Evolutionary conservation across 2,888 invertebrate genomes (phyloP).

Genomic region (Eueremaeus valkanovi): DNA sequence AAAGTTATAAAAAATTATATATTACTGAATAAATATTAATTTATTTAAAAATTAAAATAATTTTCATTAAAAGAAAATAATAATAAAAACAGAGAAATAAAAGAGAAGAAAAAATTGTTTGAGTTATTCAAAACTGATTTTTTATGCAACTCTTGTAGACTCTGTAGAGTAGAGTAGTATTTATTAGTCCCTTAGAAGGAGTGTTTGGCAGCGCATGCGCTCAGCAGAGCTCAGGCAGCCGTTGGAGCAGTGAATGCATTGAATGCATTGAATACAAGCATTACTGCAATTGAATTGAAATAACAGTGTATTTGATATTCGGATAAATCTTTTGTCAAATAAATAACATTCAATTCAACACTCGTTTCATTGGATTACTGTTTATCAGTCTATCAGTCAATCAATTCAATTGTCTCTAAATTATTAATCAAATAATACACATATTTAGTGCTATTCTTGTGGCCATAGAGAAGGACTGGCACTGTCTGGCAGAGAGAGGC

Average conservation of each 20-base stretch:
- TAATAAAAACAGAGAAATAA: too few species aligned
- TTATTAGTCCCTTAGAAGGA: background rate
- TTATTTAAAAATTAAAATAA: too few species aligned
- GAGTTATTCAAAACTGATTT: too few species aligned
- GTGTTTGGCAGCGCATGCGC: slow-evolving; percentile 2
- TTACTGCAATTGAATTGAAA: too few species aligned
- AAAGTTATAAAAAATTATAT: too few species aligned
- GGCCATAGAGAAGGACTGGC: too few species aligned
- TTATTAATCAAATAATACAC: background rate
- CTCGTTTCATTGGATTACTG: background rate
- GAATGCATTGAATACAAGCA: background rate
- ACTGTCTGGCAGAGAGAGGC: too few species aligned
- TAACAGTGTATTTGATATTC: background rate
- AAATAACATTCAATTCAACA: background rate
- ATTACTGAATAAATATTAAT: too few species aligned
- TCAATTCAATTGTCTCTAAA: background rate
- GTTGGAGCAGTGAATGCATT: background rate
- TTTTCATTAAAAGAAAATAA: too few species aligned
- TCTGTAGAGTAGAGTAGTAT: too few species aligned
- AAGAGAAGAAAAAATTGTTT: too few species aligned
- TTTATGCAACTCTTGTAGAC: too few species aligned
- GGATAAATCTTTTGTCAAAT: background rate
- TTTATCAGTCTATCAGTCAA: background rate
- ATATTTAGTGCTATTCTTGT: background rate
- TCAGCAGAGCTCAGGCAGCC: background rate